These are phyloP conservation scores for Notodonta dromedarius DNA, from an alignment of 2,888 invertebrate genomes.

Conservation along the genomic window DNA sequence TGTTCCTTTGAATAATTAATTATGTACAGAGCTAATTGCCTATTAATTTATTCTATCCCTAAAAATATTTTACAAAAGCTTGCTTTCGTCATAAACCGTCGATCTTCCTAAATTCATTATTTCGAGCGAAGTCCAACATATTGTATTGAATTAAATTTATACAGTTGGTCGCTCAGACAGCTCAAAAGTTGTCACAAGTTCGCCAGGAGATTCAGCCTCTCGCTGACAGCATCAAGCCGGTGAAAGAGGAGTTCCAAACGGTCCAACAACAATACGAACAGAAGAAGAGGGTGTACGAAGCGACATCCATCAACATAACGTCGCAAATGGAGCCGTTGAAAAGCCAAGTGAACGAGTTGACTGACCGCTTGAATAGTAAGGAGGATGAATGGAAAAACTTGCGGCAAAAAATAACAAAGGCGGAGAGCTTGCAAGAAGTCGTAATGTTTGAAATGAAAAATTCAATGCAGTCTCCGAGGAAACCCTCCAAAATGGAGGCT, in stretches of 20 bases:
- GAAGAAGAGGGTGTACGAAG: slow-evolving; percentile 87
- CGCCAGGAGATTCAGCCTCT: slow-evolving; percentile 78
- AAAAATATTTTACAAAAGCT: slow-evolving; percentile 9
- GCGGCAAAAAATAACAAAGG: slow-evolving; percentile 81
- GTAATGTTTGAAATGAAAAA: slow-evolving; percentile 81
- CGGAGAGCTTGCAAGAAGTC: slow-evolving; percentile 80
- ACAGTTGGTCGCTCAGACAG: slow-evolving; percentile 86
- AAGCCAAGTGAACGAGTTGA: slow-evolving; percentile 79
- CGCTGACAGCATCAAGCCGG: slow-evolving; percentile 83
- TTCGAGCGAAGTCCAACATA: neutral
- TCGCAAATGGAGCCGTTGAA: slow-evolving; percentile 84
- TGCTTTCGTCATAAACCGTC: slow-evolving; percentile 3
- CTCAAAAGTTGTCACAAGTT: slow-evolving; percentile 78
- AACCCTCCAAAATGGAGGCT: slow-evolving; percentile 84
- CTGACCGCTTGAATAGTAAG: slow-evolving; percentile 77
- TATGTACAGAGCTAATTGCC: slow-evolving; percentile 2
- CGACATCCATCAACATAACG: slow-evolving; percentile 83
- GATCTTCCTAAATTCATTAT: neutral
- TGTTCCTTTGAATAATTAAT: neutral
- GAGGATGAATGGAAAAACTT: slow-evolving; percentile 83
- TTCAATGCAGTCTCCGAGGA: slow-evolving; percentile 78
- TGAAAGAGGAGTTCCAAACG: slow-evolving; percentile 87
- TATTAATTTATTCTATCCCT: slow-evolving; percentile 9
- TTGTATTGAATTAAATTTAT: neutral
- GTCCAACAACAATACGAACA: slow-evolving; percentile 87